Percentiles rank a stretch among this genome's conserved stretches.
These are phyloP conservation scores for Leptarthrus brevirostris DNA, from an alignment of 2,888 invertebrate species.

Conservation along the genomic window DNA sequence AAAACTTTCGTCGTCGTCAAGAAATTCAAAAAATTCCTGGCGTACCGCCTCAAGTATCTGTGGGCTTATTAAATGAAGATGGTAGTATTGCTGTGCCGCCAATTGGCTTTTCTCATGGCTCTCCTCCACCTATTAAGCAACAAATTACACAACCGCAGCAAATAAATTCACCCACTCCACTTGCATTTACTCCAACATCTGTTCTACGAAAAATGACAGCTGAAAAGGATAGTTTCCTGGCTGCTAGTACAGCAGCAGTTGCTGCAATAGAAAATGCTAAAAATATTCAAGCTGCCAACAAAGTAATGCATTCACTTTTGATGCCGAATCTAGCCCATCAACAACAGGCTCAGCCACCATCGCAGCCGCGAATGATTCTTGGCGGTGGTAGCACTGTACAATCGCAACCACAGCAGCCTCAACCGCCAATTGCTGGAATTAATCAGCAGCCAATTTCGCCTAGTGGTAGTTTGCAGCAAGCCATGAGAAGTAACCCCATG, in stretches of 20 bases:
- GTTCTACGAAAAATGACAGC: conserved; percentile 95
- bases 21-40: conserved; percentile 66
- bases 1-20: conserved; percentile 84
- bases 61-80: conserved; percentile 9
- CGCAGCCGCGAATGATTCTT: conserved; percentile 63
- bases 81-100: conserved; percentile 5
- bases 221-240: conserved; percentile 75
- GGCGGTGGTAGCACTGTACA: conserved; percentile 58
- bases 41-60: conserved; percentile 23
- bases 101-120: conserved; percentile 53
- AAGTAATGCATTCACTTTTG: conserved; percentile 51
- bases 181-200: conserved; percentile 93
- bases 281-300: conserved; percentile 14
- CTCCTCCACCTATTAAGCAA: conserved; percentile 51
- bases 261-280: conserved; percentile 52
- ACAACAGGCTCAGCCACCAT: conserved; percentile 53
- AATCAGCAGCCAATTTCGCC: conserved; percentile 32
- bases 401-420: conserved; percentile 56
- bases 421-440: conserved; percentile 59
- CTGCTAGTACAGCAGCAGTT: conserved; percentile 52
- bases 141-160: conserved; percentile 59
- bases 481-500: conserved; percentile 55
- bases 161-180: conserved; percentile 73
- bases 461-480: conserved; percentile 55
- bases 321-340: conserved; percentile 54